phyloP scores from a whole-genome alignment of 2,797 vertebrate species.

The Leucoraja ocellata region DNA sequence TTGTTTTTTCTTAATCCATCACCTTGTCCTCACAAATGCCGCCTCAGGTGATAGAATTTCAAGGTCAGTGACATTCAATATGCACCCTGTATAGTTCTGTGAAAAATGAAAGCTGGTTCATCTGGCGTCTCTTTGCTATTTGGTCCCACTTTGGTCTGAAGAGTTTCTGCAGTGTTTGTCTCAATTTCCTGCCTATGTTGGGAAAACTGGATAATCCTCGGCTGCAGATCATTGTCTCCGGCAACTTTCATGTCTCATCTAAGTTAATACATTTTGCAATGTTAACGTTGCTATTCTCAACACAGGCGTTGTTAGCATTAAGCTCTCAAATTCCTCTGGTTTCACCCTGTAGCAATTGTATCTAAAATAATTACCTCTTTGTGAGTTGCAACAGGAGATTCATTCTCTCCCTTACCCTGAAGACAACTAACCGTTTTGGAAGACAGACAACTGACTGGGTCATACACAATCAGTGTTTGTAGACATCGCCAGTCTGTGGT shows the following conservation, averaged over 20 bases:
- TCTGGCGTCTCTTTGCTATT: background rate
- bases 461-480: background rate
- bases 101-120: background rate
- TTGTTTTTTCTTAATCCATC: no score
- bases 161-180: background rate
- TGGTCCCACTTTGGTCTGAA: background rate
- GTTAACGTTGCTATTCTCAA: background rate
- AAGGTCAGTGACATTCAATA: background rate
- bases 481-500: background rate
- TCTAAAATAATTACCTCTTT: background rate
- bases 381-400: background rate
- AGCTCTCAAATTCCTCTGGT: background rate
- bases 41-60: no score
- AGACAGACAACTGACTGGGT: background rate
- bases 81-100: background rate
- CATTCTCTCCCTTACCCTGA: background rate
- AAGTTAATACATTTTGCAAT: background rate
- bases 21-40: no score
- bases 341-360: background rate
- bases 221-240: background rate
- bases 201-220: background rate
- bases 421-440: background rate
- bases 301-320: no score
- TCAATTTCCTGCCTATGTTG: background rate
- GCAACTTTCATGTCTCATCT: background rate